Evolutionary conservation across 1,140 invertebrate species (phyloP).

Genomic region (Drosophila setifemur): DNA sequence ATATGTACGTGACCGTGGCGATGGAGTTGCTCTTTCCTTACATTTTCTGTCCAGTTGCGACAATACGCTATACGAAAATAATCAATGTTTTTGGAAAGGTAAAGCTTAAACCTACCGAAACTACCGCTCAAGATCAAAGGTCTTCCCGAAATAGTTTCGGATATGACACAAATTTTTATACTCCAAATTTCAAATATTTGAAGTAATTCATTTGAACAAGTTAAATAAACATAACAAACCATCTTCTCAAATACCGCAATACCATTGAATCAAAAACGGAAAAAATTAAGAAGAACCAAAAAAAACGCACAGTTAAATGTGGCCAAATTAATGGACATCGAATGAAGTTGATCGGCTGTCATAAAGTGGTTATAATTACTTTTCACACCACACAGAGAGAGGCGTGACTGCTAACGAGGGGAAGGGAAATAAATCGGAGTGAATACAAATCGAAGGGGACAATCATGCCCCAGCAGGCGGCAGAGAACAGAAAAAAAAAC

Average conservation of each 20-base stretch:
- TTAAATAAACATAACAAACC: too few relatives aligned
- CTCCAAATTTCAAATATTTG: too few relatives aligned
- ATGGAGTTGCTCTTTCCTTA: constrained; percentile 25
- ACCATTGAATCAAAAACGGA: not conserved
- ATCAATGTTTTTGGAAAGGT: too few relatives aligned
- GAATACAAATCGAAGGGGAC: too few relatives aligned
- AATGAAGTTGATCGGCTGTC: constrained; percentile 75
- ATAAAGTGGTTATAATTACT: constrained; percentile 76
- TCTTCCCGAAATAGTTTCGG: too few relatives aligned
- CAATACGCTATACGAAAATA: constrained; percentile 65
- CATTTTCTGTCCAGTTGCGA: constrained; percentile 59
- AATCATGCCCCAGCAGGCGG: not conserved
- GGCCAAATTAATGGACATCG: constrained; percentile 69
- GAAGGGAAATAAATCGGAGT: too few relatives aligned
- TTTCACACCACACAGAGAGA: constrained; percentile 56
- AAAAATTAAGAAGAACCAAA: constrained; percentile 4
- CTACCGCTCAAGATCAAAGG: too few relatives aligned
- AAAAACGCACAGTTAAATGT: constrained; percentile 42
- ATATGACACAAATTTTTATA: too few relatives aligned
- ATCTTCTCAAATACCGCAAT: too few relatives aligned
- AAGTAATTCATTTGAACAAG: too few relatives aligned
- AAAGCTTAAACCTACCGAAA: too few relatives aligned
- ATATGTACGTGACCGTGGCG: constrained; percentile 72
- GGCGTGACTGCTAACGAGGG: constrained; percentile 18
- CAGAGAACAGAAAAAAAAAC: constrained; percentile 30